Conservation (phyloP, 1,140 invertebrate genomes). For the Bombus picipes region DNA sequence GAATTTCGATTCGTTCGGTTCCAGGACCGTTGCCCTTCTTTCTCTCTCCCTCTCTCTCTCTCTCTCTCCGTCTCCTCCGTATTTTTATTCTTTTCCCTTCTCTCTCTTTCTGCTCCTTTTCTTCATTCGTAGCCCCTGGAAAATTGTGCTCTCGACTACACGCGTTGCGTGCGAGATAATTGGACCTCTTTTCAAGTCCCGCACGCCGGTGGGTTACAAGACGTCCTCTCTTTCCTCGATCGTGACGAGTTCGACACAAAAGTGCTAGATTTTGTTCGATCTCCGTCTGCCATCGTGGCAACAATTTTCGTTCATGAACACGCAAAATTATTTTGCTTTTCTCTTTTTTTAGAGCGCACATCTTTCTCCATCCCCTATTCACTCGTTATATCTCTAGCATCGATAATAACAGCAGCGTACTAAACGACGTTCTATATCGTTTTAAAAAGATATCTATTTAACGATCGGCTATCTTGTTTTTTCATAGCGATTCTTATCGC, state of each 20-base stretch:
- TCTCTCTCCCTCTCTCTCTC: background rate
- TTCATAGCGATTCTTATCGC: background rate
- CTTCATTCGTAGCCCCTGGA: constrained; percentile 36
- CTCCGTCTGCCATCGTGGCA: background rate
- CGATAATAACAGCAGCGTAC: background rate
- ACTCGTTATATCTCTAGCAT: background rate
- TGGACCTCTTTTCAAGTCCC: constrained; percentile 53
- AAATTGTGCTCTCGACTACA: constrained; percentile 51
- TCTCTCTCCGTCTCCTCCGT: background rate
- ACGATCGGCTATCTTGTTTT: background rate
- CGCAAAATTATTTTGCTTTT: background rate
- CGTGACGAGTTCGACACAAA: constrained; percentile 56
- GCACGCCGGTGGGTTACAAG: constrained; percentile 16
- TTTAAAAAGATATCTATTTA: background rate
- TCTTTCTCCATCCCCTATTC: background rate
- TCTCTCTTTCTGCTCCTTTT: background rate
- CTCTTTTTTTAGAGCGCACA: background rate
- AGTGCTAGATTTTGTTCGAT: constrained; percentile 45
- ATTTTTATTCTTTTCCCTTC: background rate
- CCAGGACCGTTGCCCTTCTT: constrained; percentile 16
- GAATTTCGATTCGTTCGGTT: constrained; percentile 28
- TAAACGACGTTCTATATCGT: background rate
- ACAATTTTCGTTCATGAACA: constrained; percentile 24
- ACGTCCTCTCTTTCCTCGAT: constrained; percentile 41
- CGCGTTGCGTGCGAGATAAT: constrained; percentile 68